Base-by-base conservation (phyloP, 2,797 vertebrate genomes). In the Erpetoichthys calabaricus region DNA sequence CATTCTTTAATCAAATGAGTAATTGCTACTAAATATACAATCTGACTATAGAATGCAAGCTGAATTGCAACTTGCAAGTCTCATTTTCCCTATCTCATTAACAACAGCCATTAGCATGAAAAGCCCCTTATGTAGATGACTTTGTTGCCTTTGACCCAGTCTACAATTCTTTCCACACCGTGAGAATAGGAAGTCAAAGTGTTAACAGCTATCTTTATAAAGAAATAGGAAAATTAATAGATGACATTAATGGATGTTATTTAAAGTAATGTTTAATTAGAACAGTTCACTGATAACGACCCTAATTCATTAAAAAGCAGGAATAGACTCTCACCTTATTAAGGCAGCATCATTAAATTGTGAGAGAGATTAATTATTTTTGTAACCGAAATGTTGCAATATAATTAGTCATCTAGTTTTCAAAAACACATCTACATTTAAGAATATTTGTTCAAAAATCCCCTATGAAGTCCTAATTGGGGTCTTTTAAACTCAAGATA, bases 301-400 rank as follows among this genome's bases (percentile, higher is more conserved):
- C 74, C 56, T 59, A 78, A 79, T 77, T 81, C 80, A 80, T 76
- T 74, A 82, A 64, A 61, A 62, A 71, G 6, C 80, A 77, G 7
- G 80, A 77, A 67, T 47, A 67, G 54, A 68, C 66, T 73, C 73
- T 76, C 70, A 65, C 73, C 71, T 60, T 53, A 67, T 76, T 50
- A 69, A 71, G 61, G 7, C 49, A 69, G 68, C 62, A 45, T 45
- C 62, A 73, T 70, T 74, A 66, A 54, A 68, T 65, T 70, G 65
- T 65, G 66, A 72, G 64, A 62, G 51, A 70, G 68, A 75, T 76
- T 73, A 70, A 77, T 74, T 63, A 62, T 74, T 60, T 73, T 77
- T 70, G 52, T 63, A 7, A 68, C 60, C 63, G 72, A 67, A n/a
- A 49, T 47, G 55, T 0, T 56, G 45, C 60, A 68, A 74, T 61